Percentiles rank a stretch among this genome's conserved stretches.
Evolutionary conservation across 2,797 vertebrate species (phyloP).

Genomic region (Melanotaenia pygmaea): DNA sequence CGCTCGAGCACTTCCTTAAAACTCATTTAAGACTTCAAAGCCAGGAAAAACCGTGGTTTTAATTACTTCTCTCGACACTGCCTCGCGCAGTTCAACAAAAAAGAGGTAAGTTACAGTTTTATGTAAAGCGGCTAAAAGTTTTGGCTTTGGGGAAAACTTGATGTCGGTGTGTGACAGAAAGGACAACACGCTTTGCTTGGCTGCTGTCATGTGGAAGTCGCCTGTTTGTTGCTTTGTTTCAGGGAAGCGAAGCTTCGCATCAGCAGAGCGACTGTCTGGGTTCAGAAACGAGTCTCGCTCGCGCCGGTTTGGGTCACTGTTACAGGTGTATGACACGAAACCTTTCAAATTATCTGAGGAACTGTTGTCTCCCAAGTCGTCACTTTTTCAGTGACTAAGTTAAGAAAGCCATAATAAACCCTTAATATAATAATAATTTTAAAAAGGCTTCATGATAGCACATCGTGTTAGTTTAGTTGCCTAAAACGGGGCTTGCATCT

Average conservation of each 20-base stretch:
- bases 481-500: too few relatives aligned
- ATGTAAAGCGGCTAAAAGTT: conserved; percentile 12
- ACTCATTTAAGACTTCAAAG: neutral
- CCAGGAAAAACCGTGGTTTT: neutral
- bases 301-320: neutral
- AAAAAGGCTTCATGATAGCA: too few relatives aligned
- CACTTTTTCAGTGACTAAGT: too few relatives aligned
- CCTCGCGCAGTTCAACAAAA: neutral
- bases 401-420: too few relatives aligned
- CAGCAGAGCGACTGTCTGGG: neutral
- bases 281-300: too few relatives aligned
- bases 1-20: conserved; percentile 56
- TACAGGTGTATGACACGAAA: neutral
- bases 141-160: neutral
- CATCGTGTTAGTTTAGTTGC: too few relatives aligned
- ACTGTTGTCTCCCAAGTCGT: neutral
- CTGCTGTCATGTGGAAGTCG: neutral
- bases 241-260: neutral
- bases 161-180: conserved; percentile 24
- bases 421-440: too few relatives aligned
- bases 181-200: neutral
- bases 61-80: neutral
- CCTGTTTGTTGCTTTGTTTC: neutral
- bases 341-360: neutral
- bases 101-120: conserved; percentile 49